phyloP scores from a whole-genome alignment of 2,888 invertebrate species.

The Lasioglossum leucozonium region DNA sequence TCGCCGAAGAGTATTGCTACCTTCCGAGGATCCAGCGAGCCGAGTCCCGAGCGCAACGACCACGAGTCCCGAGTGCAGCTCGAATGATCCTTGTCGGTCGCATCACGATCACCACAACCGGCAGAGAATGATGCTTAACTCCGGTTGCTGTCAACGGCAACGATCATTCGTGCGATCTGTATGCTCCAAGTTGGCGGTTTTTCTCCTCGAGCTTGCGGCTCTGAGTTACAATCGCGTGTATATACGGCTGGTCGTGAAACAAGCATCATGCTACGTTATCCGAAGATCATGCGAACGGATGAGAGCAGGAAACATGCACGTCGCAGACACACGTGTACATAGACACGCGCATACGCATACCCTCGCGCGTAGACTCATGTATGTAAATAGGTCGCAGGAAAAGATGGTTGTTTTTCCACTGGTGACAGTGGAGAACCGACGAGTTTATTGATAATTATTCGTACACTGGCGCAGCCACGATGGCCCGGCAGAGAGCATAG shows the following conservation, averaged over 20 bases:
- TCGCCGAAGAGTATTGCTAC: constrained; percentile 58
- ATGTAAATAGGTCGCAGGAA: constrained; percentile 56
- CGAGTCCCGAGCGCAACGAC: constrained; percentile 5
- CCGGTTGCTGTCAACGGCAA: neutral
- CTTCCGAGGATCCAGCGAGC: neutral
- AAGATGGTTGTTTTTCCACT: constrained; percentile 59
- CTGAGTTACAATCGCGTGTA: constrained; percentile 32
- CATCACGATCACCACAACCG: neutral
- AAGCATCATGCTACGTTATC: neutral
- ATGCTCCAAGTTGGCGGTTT: constrained; percentile 5
- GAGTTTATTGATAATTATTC: constrained; percentile 43
- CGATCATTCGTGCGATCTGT: neutral
- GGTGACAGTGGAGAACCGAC: constrained; percentile 28
- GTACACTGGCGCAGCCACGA: constrained; percentile 39
- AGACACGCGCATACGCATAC: constrained; percentile 36
- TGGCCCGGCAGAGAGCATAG: constrained; percentile 46
- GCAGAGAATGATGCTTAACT: neutral
- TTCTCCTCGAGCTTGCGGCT: neutral
- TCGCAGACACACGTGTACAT: constrained; percentile 55
- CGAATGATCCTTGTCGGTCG: neutral
- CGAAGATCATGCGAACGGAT: neutral
- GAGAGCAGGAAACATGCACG: constrained; percentile 4
- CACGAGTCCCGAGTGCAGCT: neutral
- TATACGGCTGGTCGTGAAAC: constrained; percentile 25
- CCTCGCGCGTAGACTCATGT: constrained; percentile 46